phyloP scores from a whole-genome alignment of 30 jellyfish, hydroid and myxozoan species.

The Phacellophora camtschatica region DNA sequence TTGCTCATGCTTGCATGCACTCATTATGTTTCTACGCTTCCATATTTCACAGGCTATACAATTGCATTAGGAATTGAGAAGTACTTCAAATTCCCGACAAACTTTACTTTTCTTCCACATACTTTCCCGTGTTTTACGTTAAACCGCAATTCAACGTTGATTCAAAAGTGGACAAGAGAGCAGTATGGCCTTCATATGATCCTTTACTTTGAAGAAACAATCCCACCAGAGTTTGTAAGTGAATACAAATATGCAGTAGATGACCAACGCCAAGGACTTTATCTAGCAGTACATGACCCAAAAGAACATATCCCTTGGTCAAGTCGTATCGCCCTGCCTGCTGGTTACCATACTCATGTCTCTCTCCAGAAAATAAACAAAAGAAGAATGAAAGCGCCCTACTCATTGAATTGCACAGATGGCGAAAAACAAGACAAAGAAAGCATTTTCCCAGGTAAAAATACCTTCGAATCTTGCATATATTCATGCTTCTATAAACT shows the following conservation, averaged over 20 bases:
- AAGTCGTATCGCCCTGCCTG: background rate
- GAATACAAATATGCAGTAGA: no score
- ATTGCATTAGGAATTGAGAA: background rate
- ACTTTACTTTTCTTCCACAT: conserved; percentile 4
- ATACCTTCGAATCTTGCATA: background rate
- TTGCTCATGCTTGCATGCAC: no score
- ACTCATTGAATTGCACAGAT: background rate
- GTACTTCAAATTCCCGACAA: background rate
- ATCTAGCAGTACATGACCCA: background rate
- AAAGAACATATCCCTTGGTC: background rate
- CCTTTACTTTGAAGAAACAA: background rate
- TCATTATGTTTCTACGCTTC: no score
- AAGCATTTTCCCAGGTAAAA: conserved; percentile 9
- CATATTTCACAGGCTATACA: background rate
- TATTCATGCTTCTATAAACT: background rate
- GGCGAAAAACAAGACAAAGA: background rate
- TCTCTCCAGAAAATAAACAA: background rate
- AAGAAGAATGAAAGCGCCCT: background rate
- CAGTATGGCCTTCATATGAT: background rate
- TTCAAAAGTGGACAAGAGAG: background rate
- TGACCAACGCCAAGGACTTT: background rate
- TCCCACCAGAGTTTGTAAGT: background rate
- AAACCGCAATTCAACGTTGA: background rate
- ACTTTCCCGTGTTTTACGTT: conserved; percentile 21
- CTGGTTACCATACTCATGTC: conserved; percentile 2